Conservation (phyloP, 2,797 vertebrate species). For the Spatula versicolor region DNA sequence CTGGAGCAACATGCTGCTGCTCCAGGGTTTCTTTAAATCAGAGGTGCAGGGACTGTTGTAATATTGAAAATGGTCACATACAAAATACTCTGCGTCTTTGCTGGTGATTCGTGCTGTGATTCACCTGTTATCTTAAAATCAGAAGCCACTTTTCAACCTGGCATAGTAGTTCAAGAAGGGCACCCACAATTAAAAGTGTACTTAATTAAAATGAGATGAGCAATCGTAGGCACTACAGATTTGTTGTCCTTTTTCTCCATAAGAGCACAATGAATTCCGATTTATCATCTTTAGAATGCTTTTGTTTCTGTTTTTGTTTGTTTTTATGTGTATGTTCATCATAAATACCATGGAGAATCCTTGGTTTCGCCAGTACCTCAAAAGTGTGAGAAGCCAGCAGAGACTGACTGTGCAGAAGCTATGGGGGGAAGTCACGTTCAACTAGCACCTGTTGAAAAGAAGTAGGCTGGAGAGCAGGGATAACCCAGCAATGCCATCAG, state of each 20-base stretch:
- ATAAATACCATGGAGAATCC: not conserved
- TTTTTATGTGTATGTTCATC: accelerated
- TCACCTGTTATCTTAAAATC: not conserved
- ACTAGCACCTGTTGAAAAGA: not conserved
- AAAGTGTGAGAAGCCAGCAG: not conserved
- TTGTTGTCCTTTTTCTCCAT: not conserved
- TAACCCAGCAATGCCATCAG: not conserved
- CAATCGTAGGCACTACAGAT: accelerated
- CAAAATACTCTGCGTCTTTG: not conserved
- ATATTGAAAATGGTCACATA: not conserved
- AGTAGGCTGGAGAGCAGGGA: not conserved
- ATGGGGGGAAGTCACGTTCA: not conserved
- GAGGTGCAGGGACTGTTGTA: not conserved
- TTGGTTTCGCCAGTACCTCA: not conserved
- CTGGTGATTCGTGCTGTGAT: not conserved
- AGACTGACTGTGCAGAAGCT: accelerated
- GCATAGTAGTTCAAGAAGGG: not conserved
- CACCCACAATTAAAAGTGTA: not conserved
- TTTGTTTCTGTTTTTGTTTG: not conserved
- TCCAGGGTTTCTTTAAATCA: not conserved
- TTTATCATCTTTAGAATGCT: not conserved
- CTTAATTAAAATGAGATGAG: not conserved
- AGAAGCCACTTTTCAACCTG: not conserved
- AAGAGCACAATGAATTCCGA: not conserved
- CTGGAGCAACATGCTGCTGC: not conserved